phyloP scores from a whole-genome alignment of 2,888 invertebrate species.

The Lycophotia porphyrea region DNA sequence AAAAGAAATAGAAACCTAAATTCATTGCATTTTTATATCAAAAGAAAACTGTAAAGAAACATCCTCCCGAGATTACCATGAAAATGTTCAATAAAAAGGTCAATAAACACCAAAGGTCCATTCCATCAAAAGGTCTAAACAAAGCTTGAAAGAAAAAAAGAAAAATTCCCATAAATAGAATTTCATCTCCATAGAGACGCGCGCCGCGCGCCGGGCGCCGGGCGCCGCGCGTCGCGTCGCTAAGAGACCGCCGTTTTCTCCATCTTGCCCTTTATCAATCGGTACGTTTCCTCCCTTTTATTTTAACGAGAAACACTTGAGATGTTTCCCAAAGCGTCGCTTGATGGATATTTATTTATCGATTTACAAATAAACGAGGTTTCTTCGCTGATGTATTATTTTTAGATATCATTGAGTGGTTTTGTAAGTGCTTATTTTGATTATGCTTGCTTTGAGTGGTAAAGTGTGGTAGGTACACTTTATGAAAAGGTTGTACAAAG shows the following conservation, averaged over 20 bases:
- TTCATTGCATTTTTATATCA: neutral
- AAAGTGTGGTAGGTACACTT: neutral
- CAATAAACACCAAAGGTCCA: constrained; percentile 54
- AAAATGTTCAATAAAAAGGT: constrained; percentile 47
- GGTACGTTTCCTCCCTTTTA: constrained; percentile 73
- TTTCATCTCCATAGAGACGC: constrained; percentile 53
- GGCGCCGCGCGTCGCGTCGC: constrained; percentile 6
- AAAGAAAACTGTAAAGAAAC: constrained; percentile 21
- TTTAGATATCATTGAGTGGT: constrained; percentile 33
- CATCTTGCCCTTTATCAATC: constrained; percentile 78
- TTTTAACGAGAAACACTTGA: constrained; percentile 78
- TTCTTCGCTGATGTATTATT: constrained; percentile 43
- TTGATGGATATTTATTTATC: constrained; percentile 62
- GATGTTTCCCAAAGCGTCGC: constrained; percentile 60
- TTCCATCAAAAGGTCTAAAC: constrained; percentile 58
- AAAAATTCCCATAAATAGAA: constrained; percentile 64
- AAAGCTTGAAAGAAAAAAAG: constrained; percentile 53
- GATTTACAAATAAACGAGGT: constrained; percentile 60
- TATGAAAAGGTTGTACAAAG: neutral
- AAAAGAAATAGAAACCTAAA: neutral
- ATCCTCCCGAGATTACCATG: constrained; percentile 32
- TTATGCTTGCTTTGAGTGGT: constrained; percentile 9
- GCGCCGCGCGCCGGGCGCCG: neutral
- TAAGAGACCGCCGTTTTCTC: constrained; percentile 67
- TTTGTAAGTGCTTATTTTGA: constrained; percentile 39